Evolutionary conservation across 2,888 invertebrate species (phyloP).

Genomic region (Xestia sexstrigata): DNA sequence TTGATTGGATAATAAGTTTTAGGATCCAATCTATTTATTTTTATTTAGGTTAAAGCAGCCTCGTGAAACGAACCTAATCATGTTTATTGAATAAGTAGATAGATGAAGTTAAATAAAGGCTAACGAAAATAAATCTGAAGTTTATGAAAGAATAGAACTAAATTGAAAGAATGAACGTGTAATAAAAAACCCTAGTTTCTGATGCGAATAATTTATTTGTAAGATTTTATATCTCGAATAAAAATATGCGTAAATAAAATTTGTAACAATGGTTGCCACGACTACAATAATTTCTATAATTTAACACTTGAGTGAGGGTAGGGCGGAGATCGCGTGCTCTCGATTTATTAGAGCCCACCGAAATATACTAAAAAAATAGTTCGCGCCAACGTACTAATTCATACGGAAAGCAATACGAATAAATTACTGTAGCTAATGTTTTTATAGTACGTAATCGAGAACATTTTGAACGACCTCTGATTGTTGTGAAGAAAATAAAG

Average conservation of each 20-base stretch:
- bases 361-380: constrained; percentile 70
- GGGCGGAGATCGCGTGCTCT: constrained; percentile 62
- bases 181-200: constrained; percentile 7
- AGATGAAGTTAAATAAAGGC: constrained; percentile 18
- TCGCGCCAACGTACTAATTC: constrained; percentile 72
- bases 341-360: constrained; percentile 71
- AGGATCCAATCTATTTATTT: constrained; percentile 24
- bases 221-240: constrained; percentile 28
- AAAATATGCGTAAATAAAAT: constrained; percentile 55
- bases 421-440: constrained; percentile 75
- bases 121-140: constrained; percentile 36
- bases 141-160: constrained; percentile 21
- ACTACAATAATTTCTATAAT: constrained; percentile 59
- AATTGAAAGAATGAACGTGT: constrained; percentile 16
- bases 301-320: constrained; percentile 50
- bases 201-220: constrained; percentile 19
- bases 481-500: constrained; percentile 66
- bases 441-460: constrained; percentile 69
- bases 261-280: constrained; percentile 53
- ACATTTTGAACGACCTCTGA: constrained; percentile 63
- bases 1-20: constrained; percentile 31
- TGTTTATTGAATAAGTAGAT: constrained; percentile 34
- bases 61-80: constrained; percentile 18
- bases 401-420: constrained; percentile 74
- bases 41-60: constrained; percentile 19